Evolutionary conservation across 1,140 invertebrate species (phyloP), one percentile per base, ranked within the genome.

Genomic region (Asobara japonica): DNA sequence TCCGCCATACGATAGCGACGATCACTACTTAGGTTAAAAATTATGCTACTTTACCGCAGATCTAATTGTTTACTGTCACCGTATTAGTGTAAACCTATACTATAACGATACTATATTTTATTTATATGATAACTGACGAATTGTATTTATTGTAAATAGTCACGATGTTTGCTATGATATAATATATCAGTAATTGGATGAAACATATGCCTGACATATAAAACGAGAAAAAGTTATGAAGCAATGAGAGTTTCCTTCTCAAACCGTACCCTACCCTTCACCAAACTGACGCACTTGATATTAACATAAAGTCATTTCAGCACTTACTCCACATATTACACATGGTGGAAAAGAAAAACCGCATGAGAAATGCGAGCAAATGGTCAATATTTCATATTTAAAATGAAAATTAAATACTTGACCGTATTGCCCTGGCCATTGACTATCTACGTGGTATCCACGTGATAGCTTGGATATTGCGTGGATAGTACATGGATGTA

Each of bases 71-170:
- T 85, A 85, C 82, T 83, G 83, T 85, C 82, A 84, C 79, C 51
- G 79, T 83, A 80, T 85, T 83, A 81, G 81, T 84, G 81, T 84
- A 84, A 85, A 84, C 82, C 78, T 84, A 83, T 82, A 82, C 77
- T 70, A 64, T 81, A 80, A 78, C 75, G 71, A 65, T 70, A 82
- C 79, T 77, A 77, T 84, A 85, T 84, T 85, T 83, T 84, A 85
- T 85, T 83, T 84, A 85, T 85, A 85, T 83, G 81, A 27, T 60
- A 84, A 81, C 75, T 84, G 83, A 83, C 80, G 80, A 75, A 85
- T 77, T 84, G 83, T 85, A 84, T 85, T 85, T 84, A 84, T 82
- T 85, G 83, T 85, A 85, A 84, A 85, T 85, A 85, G 83, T 85
- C 83, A 85, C 81, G 80, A 85, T 85, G 83, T 84, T 85, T 85